Evolutionary conservation across 1,140 invertebrate species (phyloP).

Genomic region (Eueides isabella): DNA sequence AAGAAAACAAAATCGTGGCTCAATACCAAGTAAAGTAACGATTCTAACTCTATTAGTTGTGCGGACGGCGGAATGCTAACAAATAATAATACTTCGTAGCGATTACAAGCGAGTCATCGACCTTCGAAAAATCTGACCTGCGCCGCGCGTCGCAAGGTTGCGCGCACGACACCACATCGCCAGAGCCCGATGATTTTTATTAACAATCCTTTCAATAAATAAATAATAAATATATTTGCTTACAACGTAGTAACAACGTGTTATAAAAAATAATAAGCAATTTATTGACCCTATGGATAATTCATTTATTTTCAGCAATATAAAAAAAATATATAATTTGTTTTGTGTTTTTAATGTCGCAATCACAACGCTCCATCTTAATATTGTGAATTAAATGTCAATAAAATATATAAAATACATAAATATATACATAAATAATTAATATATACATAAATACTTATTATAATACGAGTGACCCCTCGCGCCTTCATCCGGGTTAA

Average conservation of each 20-base stretch:
- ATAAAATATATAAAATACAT: too few relatives aligned
- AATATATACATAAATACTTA: too few relatives aligned
- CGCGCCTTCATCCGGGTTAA: too few relatives aligned
- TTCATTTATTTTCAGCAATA: too few relatives aligned
- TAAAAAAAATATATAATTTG: too few relatives aligned
- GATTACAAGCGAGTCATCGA: slow-evolving; percentile 77
- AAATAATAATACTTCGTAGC: slow-evolving; percentile 74
- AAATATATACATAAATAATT: too few relatives aligned
- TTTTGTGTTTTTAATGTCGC: too few relatives aligned
- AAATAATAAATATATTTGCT: background rate
- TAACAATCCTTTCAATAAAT: background rate
- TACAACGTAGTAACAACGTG: background rate
- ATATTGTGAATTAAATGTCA: too few relatives aligned
- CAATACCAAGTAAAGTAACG: slow-evolving; percentile 3
- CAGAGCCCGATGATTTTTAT: background rate
- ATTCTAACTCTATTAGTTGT: slow-evolving; percentile 27
- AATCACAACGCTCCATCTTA: too few relatives aligned
- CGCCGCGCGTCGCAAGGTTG: slow-evolving; percentile 71
- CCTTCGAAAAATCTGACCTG: slow-evolving; percentile 81
- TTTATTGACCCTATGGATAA: background rate
- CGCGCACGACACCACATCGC: slow-evolving; percentile 48
- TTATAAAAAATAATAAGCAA: background rate
- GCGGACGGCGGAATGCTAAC: slow-evolving; percentile 48
- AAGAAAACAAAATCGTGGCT: slow-evolving; percentile 13
- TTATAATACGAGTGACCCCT: too few relatives aligned